A percentile compares a stretch with the other conserved stretches of the same genome.
phyloP scores from a whole-genome alignment of 1,140 invertebrate genomes.

The Bombus vancouverensis region DNA sequence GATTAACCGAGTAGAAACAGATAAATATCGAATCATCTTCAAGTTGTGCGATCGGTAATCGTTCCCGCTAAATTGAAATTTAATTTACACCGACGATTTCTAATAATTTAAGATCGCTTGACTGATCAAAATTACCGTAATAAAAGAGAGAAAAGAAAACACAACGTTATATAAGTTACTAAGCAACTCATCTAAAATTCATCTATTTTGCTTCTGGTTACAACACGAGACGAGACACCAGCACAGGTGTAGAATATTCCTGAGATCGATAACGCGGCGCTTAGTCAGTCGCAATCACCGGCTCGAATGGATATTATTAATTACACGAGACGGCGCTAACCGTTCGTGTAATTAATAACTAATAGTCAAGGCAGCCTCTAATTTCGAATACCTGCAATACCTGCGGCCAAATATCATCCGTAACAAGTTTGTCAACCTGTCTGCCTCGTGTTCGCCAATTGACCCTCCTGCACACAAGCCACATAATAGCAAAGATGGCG shows the following conservation, averaged over 20 bases:
- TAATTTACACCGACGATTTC: too few relatives aligned
- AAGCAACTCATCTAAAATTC: too few relatives aligned
- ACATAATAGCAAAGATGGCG: conserved; percentile 20
- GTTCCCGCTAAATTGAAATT: too few relatives aligned
- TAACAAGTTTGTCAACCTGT: conserved; percentile 23
- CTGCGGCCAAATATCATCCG: neutral
- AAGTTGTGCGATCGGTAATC: too few relatives aligned
- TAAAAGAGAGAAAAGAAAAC: too few relatives aligned
- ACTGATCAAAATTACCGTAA: too few relatives aligned
- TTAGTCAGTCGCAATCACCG: conserved; percentile 30
- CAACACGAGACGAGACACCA: too few relatives aligned
- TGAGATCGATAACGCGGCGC: conserved; percentile 31
- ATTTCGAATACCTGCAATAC: conserved; percentile 18
- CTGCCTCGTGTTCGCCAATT: neutral
- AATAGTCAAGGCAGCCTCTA: conserved; percentile 28
- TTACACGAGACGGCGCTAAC: conserved; percentile 45
- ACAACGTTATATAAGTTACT: too few relatives aligned
- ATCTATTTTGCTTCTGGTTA: too few relatives aligned
- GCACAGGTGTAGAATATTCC: neutral
- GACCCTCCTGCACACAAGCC: neutral
- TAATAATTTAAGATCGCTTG: too few relatives aligned
- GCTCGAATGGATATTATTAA: conserved; percentile 43
- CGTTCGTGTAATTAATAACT: conserved; percentile 45
- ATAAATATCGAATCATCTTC: too few relatives aligned
- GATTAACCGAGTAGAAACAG: too few relatives aligned